A percentile compares a stretch with the other conserved stretches of the same genome.
Evolutionary conservation across 2,797 vertebrate genomes (phyloP).

Genomic region (Epinephelus awoara): DNA sequence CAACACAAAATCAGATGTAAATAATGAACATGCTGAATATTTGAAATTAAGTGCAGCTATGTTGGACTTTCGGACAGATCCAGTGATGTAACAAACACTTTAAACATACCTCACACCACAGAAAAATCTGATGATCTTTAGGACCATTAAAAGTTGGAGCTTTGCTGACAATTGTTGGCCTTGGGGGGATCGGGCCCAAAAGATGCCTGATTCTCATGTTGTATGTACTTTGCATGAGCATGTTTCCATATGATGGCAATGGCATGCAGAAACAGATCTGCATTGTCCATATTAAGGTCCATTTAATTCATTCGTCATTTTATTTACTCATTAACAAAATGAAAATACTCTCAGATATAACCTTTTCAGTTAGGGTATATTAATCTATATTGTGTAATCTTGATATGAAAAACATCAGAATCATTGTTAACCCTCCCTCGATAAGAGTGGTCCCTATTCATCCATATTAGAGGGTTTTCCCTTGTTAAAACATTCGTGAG

Average conservation of each 20-base stretch:
- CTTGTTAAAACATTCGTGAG: constrained; percentile 22
- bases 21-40: too few species aligned
- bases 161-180: too few species aligned
- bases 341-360: not conserved
- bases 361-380: not conserved
- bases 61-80: too few species aligned
- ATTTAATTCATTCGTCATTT: not conserved
- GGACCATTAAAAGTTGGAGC: too few species aligned
- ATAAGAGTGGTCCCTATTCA: not conserved
- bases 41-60: too few species aligned
- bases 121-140: too few species aligned
- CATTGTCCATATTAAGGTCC: constrained; percentile 6
- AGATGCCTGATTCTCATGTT: too few species aligned
- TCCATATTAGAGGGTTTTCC: constrained; percentile 1
- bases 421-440: not conserved
- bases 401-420: not conserved
- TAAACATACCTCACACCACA: too few species aligned
- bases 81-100: too few species aligned
- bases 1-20: too few species aligned
- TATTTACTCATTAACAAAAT: not conserved
- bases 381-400: not conserved
- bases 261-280: not conserved
- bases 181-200: too few species aligned
- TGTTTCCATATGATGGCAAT: not conserved
- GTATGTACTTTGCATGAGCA: not conserved